Evolutionary conservation across 2,113 vertebrate genomes (phyloP).

Genomic region (Podarcis raffonei): DNA sequence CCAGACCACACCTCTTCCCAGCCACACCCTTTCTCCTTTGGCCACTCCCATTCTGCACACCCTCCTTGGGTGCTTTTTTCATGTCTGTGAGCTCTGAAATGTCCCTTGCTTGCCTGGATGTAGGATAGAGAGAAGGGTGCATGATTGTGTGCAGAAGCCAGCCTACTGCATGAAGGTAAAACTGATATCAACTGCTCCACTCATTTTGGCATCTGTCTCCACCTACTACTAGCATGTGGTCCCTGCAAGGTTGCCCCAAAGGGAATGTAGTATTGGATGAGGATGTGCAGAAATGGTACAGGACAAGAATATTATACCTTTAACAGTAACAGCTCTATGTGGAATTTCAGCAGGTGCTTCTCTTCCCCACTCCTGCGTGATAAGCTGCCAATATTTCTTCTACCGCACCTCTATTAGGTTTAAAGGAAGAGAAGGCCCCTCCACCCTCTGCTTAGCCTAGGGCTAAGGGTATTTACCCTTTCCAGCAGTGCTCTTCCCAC

Average conservation of each 20-base stretch:
- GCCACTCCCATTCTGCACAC: too few species aligned
- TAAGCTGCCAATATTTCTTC: background rate
- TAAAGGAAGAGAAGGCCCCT: too few species aligned
- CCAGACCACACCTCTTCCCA: too few species aligned
- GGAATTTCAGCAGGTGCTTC: background rate
- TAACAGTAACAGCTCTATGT: background rate
- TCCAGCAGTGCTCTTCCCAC: background rate
- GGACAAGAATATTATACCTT: background rate
- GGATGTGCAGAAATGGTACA: background rate
- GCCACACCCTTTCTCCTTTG: too few species aligned
- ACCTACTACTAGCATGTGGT: too few species aligned
- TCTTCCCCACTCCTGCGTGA: background rate
- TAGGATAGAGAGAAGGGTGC: too few species aligned
- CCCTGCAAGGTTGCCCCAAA: too few species aligned
- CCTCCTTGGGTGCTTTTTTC: background rate
- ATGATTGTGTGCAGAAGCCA: too few species aligned
- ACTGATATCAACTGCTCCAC: too few species aligned
- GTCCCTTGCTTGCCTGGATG: background rate
- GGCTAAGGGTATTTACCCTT: background rate
- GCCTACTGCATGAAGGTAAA: too few species aligned
- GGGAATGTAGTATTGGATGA: background rate
- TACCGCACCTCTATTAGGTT: background rate
- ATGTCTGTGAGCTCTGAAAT: background rate
- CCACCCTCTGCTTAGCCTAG: background rate
- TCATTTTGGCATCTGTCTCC: too few species aligned